Evolutionary conservation across 2,113 vertebrate genomes (phyloP), one percentile per base, ranked within the genome.

Genomic region (Oncorhynchus nerka): DNA sequence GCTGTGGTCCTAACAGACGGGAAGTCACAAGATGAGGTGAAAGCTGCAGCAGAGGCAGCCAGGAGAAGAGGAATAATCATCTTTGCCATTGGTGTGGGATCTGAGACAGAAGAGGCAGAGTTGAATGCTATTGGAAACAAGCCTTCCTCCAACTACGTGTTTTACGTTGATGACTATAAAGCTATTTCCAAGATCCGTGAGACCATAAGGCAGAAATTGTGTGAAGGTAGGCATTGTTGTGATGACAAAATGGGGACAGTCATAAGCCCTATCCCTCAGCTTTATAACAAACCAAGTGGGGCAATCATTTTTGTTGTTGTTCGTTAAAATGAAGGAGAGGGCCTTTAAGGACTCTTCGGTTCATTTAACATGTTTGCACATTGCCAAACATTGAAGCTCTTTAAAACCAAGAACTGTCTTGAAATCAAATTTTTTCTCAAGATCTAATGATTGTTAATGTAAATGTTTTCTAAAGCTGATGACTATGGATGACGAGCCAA

Each of bases 1-100:
- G 97, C 97, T 61, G 94, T 99, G 69, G 96, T 99, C 76, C 94
- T 99, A 68, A 99, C 97, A 4, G 97, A 99, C 61, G 97, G 97
- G 1, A 98, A 97, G 83, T 98, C 97, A 49, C 97, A 99, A 91
- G 97, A 99, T 87, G 96, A 96, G 80, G 97, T 98, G 74, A 90
- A 94, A 88, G 94, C 95, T 7, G 91, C 94, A 49, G 97, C 97
- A 34, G 95, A 97, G 83, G 95, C 93, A 78, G 97, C 97, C 30
- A 95, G 97, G 80, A 97, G 95, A 86, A 98, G 93, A 84, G 94
- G 95, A 81, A 95, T 99, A 68, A 98, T 95, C 67, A 83, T 99
- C 68, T 98, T 99, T 88, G 97, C 97, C 57, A 98, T 99, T 69
- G 97, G 97, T 16, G 96, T 99, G 84, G 97, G 97, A 62, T 90